Base-by-base conservation (phyloP, 2,113 vertebrate genomes). In the Eurystomus gularis region DNA sequence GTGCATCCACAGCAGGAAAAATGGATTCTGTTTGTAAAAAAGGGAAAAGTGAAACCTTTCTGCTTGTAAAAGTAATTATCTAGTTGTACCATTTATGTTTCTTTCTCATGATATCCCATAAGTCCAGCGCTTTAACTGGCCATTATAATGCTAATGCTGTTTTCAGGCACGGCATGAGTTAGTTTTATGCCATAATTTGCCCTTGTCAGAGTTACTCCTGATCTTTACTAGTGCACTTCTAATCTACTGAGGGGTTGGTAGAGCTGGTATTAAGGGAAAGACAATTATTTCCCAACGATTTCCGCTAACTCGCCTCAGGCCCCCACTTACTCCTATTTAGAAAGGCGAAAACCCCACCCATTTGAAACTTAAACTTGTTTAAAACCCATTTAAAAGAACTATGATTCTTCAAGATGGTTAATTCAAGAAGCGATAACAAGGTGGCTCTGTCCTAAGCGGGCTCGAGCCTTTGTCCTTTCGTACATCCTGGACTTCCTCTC, bases 1-100 rank as follows among this genome's bases (percentile, higher is more conserved):
- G 21, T 71, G 68, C 39, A 55, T 19, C 23, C 46, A 28, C 69
- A 85, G 65, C 65, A 75, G 71, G 11, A 18, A 64, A 88, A 80
- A 66, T 0, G 10, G 0, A 40, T 40, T 71, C 1, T 1, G 5
- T 24, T 90, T 3, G 8, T 46, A 48, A 88, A 92, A 94, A 57
- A 31, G 52, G 52, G 52, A 54, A 54, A 82, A 85, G 12, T 18
- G 68, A 86, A 80, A 66, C 0, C 0, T 37, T 37, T 75, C 1
- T 1, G 5, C 24, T 90, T 3, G 8, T 40, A 48, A 88, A 92
- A 94, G 49, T 61, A 48, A 80, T 69, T 28, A 33, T 3, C 11
- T 33, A 82, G 26, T 29, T 66, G 26, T 48, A 55, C 16, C 39
- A 35, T 39, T 79, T 39, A 33, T 21, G 13, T 15, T 64, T 71